Percentiles rank a stretch among this genome's conserved stretches.
These are phyloP conservation scores for Malacoctenus gilli DNA, from an alignment of 2,797 vertebrate species.

Conservation along the genomic window DNA sequence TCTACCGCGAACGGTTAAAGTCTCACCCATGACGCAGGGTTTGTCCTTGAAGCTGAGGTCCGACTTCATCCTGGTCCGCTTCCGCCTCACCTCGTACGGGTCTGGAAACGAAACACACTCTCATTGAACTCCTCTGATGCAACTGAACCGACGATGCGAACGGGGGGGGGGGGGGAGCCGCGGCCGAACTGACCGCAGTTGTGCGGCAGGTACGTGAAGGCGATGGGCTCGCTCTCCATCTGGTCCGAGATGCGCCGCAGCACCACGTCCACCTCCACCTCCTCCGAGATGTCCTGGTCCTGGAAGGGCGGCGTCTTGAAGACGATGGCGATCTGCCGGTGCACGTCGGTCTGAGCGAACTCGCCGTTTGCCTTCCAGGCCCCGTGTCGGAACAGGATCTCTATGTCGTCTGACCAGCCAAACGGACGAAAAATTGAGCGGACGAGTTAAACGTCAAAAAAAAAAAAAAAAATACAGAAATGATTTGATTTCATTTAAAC, in stretches of 20 bases:
- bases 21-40: slow-evolving; percentile 70
- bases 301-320: slow-evolving; percentile 90
- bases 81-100: slow-evolving; percentile 83
- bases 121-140: no score
- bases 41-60: slow-evolving; percentile 74
- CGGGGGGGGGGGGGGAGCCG: no score
- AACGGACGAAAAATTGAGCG: no score
- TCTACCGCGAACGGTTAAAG: no score
- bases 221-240: slow-evolving; percentile 88
- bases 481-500: no score
- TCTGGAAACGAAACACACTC: slow-evolving; percentile 69
- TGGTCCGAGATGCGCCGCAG: slow-evolving; percentile 89
- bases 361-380: slow-evolving; percentile 90
- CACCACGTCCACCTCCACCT: slow-evolving; percentile 83
- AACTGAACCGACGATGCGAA: no score
- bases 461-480: no score
- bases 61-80: slow-evolving; percentile 74
- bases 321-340: slow-evolving; percentile 93
- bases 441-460: no score
- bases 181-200: slow-evolving; percentile 79
- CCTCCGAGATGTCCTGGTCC: slow-evolving; percentile 85
- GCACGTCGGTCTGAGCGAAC: slow-evolving; percentile 93
- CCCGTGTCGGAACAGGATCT: slow-evolving; percentile 86
- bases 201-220: slow-evolving; percentile 86
- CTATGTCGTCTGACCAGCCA: slow-evolving; percentile 93